phyloP scores from a whole-genome alignment of 2,888 invertebrate genomes.

The Fragum whitleyi region DNA sequence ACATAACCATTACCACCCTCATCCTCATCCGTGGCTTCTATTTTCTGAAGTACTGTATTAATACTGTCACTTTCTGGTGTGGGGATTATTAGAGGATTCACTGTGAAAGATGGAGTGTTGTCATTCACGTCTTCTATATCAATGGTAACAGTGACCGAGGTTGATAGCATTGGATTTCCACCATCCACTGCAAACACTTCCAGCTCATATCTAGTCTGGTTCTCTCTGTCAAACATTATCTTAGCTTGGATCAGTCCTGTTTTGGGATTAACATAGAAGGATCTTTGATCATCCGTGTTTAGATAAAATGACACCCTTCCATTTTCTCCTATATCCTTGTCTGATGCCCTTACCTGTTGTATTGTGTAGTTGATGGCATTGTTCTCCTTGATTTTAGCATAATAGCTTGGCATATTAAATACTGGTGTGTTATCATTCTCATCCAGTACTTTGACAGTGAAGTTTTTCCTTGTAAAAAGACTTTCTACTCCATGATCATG shows the following conservation, averaged over 20 bases:
- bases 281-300: conserved; percentile 46
- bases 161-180: conserved; percentile 71
- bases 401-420: conserved; percentile 87
- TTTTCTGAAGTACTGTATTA: conserved; percentile 69
- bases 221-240: conserved; percentile 74
- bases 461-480: conserved; percentile 55
- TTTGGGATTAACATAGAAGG: conserved; percentile 72
- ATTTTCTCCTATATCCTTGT: conserved; percentile 72
- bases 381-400: conserved; percentile 71
- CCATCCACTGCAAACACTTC: conserved; percentile 73
- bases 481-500: conserved; percentile 69
- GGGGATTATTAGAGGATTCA: conserved; percentile 67
- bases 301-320: conserved; percentile 70
- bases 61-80: conserved; percentile 71
- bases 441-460: conserved; percentile 88
- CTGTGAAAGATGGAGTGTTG: conserved; percentile 73
- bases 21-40: conserved; percentile 75
- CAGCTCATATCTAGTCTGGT: conserved; percentile 67
- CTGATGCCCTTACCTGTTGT: conserved; percentile 71
- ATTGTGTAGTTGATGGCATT: conserved; percentile 69
- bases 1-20: conserved; percentile 68
- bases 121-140: conserved; percentile 77
- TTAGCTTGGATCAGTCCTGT: conserved; percentile 75
- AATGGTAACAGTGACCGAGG: conserved; percentile 70
- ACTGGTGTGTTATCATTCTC: conserved; percentile 95